Evolutionary conservation across 2,113 vertebrate genomes (phyloP).

Genomic region (Otolemur garnettii): DNA sequence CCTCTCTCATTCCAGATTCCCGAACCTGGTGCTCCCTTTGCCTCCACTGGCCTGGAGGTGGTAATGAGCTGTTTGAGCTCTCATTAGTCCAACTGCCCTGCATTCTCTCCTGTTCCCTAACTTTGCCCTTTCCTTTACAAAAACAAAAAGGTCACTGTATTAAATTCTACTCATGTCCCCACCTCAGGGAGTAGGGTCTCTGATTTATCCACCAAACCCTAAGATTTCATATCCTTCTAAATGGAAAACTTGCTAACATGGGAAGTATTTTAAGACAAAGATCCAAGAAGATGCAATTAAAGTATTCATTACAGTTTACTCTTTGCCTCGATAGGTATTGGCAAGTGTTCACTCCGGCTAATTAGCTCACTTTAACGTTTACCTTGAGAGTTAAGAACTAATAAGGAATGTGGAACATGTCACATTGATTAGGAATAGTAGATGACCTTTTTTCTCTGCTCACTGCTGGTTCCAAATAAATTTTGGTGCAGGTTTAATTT

Average conservation of each 20-base stretch:
- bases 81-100: neutral
- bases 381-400: constrained; percentile 24
- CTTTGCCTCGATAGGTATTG: constrained; percentile 45
- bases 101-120: neutral
- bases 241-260: neutral
- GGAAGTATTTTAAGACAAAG: constrained; percentile 18
- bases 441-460: neutral
- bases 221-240: neutral
- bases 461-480: neutral
- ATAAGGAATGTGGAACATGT: neutral
- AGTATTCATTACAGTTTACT: constrained; percentile 3
- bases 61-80: neutral
- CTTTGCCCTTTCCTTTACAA: neutral
- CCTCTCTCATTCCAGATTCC: neutral
- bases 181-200: neutral
- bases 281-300: neutral
- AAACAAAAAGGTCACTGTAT: neutral
- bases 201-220: neutral
- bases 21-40: neutral
- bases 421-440: constrained; percentile 32
- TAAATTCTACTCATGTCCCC: neutral
- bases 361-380: constrained; percentile 57
- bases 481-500: neutral
- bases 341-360: constrained; percentile 46
- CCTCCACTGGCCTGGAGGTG: no score